Evolutionary conservation across 2,888 invertebrate genomes (phyloP), one percentile per base, ranked within the genome.

Genomic region (Watsonalla binaria): DNA sequence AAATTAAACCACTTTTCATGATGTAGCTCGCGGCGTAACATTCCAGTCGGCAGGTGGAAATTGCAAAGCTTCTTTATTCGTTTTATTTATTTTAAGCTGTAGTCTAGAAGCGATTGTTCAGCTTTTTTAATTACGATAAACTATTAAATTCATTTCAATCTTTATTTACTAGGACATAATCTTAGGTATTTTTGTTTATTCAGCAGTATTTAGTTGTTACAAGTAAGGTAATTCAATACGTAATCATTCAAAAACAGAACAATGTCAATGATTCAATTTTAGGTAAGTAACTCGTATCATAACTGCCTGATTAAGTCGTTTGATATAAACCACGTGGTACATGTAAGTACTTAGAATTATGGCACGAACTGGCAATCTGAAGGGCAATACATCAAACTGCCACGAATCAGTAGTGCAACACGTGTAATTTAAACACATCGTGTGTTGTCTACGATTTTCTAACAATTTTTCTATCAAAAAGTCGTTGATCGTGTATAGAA

Each of bases 1-100:
- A 82, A 84, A 85, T 83, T 72, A 68, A 68, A 82, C 79, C 81
- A 83, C 83, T 84, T 84, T 83, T 82, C 73, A 65, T 76, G 76
- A 72, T 73, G 73, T 76, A 59, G 77, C 80, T 78, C 59, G 70
- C 64, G 75, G 76, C 80, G 65, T 63, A 62, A 72, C 80, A 79
- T 82, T 79, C 78, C 75, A 68, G 63, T 73, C 72, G 65, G 70
- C 82, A 80, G 80, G 78, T 82, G 76, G 78, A 81, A 81, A 82
- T 80, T 72, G 70, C 75, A 72, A 68, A 72, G 76, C 72, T 75
- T 24, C 77, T 72, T 72, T 76, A 76, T 75, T 70, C 73, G 64
- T 68, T 74, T 65, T 66, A 63, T 72, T 76, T 69, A 66, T 74
- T 63, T 75, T 70, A 63, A 67, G 64, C 65, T 63, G 75, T 65